These are phyloP conservation scores for Ctenopoma multispine DNA, from an alignment of 2,797 vertebrate genomes.

Conservation along the genomic window DNA sequence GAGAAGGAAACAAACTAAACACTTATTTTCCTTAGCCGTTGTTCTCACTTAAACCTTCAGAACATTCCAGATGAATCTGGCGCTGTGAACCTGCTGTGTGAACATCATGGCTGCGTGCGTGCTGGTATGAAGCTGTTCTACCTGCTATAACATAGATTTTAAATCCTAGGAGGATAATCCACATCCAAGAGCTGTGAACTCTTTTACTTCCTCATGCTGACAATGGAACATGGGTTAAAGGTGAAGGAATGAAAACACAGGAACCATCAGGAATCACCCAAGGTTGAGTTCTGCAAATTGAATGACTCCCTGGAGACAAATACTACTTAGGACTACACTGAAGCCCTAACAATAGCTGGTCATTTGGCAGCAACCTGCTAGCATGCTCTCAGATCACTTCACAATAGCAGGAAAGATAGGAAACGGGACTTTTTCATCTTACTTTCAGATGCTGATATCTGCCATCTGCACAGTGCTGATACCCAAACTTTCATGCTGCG, in stretches of 20 bases:
- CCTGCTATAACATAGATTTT: neutral
- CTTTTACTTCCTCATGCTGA: constrained; percentile 65
- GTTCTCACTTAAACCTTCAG: neutral
- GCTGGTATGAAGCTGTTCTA: neutral
- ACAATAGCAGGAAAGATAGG: constrained; percentile 74
- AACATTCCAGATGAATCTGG: neutral
- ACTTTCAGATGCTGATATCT: constrained; percentile 33
- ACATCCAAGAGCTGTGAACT: constrained; percentile 46
- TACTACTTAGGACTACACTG: constrained; percentile 4
- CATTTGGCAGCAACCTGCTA: constrained; percentile 43
- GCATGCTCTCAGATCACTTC: constrained; percentile 51
- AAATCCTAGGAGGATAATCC: constrained; percentile 34
- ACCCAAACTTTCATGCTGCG: neutral
- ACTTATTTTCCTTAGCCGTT: neutral
- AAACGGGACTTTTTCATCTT: constrained; percentile 17
- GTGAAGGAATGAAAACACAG: constrained; percentile 64
- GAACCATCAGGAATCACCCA: constrained; percentile 50
- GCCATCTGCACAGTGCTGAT: constrained; percentile 3
- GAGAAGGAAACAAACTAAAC: constrained; percentile 28
- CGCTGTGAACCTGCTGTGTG: neutral
- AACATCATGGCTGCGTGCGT: neutral
- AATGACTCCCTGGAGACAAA: constrained; percentile 65
- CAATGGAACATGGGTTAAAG: constrained; percentile 67
- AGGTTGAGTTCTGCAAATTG: constrained; percentile 51
- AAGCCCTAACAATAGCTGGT: constrained; percentile 64